A percentile compares a stretch with the other conserved stretches of the same genome.
phyloP scores from a whole-genome alignment of 2,888 invertebrate genomes.

The Yponomeuta plumbellus region DNA sequence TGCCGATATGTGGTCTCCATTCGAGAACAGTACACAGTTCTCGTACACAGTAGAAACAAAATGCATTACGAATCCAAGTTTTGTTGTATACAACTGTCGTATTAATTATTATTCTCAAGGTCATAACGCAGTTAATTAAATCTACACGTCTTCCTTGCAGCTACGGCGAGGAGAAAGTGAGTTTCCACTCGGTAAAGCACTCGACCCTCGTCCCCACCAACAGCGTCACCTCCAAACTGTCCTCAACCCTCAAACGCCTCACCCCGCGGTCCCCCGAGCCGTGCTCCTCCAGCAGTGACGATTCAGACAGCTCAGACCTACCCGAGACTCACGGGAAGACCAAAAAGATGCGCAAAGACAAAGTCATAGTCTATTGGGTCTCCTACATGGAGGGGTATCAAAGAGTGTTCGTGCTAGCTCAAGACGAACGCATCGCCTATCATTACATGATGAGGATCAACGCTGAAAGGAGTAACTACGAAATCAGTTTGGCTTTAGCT shows the following conservation, averaged over 20 bases:
- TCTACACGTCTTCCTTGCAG: conserved; percentile 38
- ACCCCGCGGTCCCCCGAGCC: conserved; percentile 72
- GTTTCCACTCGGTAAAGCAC: conserved; percentile 82
- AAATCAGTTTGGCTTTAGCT: conserved; percentile 81
- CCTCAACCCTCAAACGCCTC: conserved; percentile 71
- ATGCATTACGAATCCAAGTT: too few species aligned
- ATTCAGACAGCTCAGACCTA: conserved; percentile 65
- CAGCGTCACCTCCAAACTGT: conserved; percentile 72
- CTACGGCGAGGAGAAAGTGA: conserved; percentile 83
- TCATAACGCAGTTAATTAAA: not conserved
- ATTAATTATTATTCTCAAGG: too few species aligned
- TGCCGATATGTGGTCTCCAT: too few species aligned
- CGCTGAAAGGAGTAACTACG: conserved; percentile 81
- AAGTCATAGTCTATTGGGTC: conserved; percentile 87
- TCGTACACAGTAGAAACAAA: too few species aligned
- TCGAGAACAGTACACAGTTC: too few species aligned
- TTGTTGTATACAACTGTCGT: too few species aligned
- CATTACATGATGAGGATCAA: conserved; percentile 77
- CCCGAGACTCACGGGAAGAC: conserved; percentile 66
- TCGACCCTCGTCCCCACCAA: conserved; percentile 61
- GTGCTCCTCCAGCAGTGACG: conserved; percentile 78
- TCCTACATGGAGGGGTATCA: conserved; percentile 86
- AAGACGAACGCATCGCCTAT: conserved; percentile 83
- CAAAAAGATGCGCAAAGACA: conserved; percentile 83
- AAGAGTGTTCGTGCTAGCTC: conserved; percentile 84